Evolutionary conservation across 1,140 invertebrate genomes (phyloP).

Genomic region (Asbolus verrucosus): DNA sequence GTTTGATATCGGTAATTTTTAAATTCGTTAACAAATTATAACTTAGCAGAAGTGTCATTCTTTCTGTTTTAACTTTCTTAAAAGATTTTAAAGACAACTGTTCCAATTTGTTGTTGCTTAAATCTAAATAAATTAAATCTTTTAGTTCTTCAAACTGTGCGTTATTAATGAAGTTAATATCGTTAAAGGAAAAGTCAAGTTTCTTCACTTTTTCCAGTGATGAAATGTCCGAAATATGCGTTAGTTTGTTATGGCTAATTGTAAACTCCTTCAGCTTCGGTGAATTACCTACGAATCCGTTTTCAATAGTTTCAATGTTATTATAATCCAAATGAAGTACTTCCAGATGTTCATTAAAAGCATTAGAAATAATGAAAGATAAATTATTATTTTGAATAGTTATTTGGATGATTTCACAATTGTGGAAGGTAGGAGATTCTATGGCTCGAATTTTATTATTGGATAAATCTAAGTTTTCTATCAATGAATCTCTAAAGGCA

Average conservation of each 20-base stretch:
- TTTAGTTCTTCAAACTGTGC: slow-evolving; percentile 14
- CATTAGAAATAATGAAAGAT: not conserved
- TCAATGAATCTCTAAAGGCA: not conserved
- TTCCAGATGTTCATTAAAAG: slow-evolving; percentile 8
- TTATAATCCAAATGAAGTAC: slow-evolving; percentile 21
- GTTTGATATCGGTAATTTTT: not conserved
- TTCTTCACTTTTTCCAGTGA: slow-evolving; percentile 7
- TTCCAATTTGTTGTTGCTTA: slow-evolving; percentile 18
- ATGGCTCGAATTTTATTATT: not conserved
- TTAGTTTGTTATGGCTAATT: slow-evolving; percentile 8
- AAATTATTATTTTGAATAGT: not conserved
- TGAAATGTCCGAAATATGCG: slow-evolving; percentile 2
- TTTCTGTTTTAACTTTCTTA: slow-evolving; percentile 14
- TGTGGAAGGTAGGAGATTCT: slow-evolving; percentile 4
- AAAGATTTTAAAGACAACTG: not conserved
- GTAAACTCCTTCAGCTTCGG: not conserved
- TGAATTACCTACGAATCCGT: not conserved
- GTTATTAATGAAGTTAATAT: slow-evolving; percentile 5
- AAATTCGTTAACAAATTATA: slow-evolving; percentile 6
- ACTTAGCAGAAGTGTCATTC: not conserved
- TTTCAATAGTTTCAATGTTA: slow-evolving; percentile 2
- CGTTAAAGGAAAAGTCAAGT: slow-evolving; percentile 21
- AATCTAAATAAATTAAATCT: slow-evolving; percentile 1
- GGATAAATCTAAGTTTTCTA: slow-evolving; percentile 13
- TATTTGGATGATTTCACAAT: slow-evolving; percentile 1